Evolutionary conservation across 2,888 invertebrate genomes (phyloP), one percentile per base, ranked within the genome.

Genomic region (Sacculina carcini): DNA sequence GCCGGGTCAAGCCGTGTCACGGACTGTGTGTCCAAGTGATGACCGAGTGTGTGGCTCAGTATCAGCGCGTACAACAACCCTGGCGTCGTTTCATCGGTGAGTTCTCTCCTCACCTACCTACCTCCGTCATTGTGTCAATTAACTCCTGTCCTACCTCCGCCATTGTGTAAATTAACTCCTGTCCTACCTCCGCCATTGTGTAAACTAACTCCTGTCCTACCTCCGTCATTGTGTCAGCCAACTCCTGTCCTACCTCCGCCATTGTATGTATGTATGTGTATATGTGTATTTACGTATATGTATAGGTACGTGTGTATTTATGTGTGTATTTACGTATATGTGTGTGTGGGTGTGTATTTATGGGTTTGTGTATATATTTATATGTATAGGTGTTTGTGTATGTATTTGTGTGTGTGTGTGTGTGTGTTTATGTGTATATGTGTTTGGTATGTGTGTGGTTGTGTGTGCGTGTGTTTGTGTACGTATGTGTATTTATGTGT

Each of bases 1-100:
- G 69, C 23, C 77, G 68, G 48, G 74, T 54, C 59, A 48, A 74
- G 48, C 75, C 78, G 1, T 94, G 94, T 69, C 77, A 77, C 57
- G 75, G 79, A 60, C 86, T 83, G 71, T 94, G 94, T 65, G 73
- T 81, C 58, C 84, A 85, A 66, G 85, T 87, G 50, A 76, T 89
- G 71, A 79, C 81, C 63, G 81, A 81, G 52, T 94, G 94, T 64
- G 72, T 92, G 53, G 79, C 81, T 28, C 76, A 81, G 61, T 81
- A 86, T 63, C 76, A 78, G 0, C 82, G 84, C 60, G 72, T 94
- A 55, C 81, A 83, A 57, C 69, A 73, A 51, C 79, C 82, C 60
- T 94, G 92, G 87, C 82, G 83, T 66, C 75, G 75, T 57, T 87
- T 79, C 68, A 78, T 84, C 50, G 75, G 78, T 78, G 62, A 69